Conservation (phyloP, 2,113 vertebrate genomes). For the Muntiacus reevesi region DNA sequence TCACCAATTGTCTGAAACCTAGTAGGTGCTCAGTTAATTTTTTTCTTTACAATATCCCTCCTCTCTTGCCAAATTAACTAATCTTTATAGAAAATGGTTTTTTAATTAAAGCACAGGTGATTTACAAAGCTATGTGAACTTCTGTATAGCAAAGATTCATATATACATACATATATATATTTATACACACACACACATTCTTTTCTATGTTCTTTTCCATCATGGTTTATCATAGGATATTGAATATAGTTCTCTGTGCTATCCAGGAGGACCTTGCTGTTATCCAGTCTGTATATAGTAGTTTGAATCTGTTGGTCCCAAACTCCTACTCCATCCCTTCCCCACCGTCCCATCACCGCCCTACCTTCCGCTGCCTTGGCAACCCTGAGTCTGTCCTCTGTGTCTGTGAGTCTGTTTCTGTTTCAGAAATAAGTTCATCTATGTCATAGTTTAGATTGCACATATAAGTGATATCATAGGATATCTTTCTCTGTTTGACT, state of each 20-base stretch:
- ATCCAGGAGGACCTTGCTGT: background rate
- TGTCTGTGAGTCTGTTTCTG: background rate
- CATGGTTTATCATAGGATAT: background rate
- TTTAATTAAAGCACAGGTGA: background rate
- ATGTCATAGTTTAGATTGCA: background rate
- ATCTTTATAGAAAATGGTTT: background rate
- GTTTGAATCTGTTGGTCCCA: background rate
- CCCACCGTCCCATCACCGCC: rapidly evolving
- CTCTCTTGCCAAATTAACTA: background rate
- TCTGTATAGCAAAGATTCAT: background rate
- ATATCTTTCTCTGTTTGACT: background rate
- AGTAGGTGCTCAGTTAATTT: background rate
- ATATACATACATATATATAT: background rate
- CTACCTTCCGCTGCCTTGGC: background rate
- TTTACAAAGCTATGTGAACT: background rate
- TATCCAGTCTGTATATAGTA: background rate
- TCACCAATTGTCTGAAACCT: background rate
- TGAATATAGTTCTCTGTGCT: background rate
- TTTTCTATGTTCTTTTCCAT: background rate
- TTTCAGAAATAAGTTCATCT: background rate
- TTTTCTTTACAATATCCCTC: background rate
- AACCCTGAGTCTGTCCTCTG: background rate
- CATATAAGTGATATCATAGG: background rate
- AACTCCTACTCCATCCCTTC: background rate
- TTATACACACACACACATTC: background rate